Evolutionary conservation across 1,140 invertebrate species (phyloP).

Genomic region (Plodia interpunctella): DNA sequence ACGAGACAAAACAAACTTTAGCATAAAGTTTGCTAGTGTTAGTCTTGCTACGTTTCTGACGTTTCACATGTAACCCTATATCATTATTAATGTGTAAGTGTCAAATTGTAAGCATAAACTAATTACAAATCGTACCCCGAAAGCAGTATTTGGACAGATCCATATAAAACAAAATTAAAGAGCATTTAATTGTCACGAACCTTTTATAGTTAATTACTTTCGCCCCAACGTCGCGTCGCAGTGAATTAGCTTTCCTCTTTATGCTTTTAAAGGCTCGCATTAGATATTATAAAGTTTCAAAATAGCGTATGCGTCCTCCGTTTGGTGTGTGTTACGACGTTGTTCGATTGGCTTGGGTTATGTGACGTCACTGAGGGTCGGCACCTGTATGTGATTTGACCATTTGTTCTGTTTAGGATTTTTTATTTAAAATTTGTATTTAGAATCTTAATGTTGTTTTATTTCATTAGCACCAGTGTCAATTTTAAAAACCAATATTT

Average conservation of each 20-base stretch:
- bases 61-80: too few relatives aligned
- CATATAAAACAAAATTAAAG: constrained; percentile 1
- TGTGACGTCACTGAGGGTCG: neutral
- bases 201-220: neutral
- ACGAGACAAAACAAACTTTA: too few relatives aligned
- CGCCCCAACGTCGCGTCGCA: neutral
- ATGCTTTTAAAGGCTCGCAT: constrained; percentile 2
- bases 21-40: too few relatives aligned
- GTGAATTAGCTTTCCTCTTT: neutral
- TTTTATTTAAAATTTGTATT: too few relatives aligned
- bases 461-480: too few relatives aligned
- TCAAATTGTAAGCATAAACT: neutral
- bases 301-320: neutral
- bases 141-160: neutral
- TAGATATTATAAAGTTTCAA: neutral
- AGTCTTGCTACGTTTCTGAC: too few relatives aligned
- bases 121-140: neutral
- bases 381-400: neutral
- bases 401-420: neutral
- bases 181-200: constrained; percentile 4
- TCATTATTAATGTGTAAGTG: too few relatives aligned
- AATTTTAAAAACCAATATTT: too few relatives aligned
- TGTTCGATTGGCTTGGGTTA: neutral
- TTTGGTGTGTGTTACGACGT: neutral
- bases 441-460: too few relatives aligned